Evolutionary conservation across 2,797 vertebrate species (phyloP).

Genomic region (Pangasius macronema): DNA sequence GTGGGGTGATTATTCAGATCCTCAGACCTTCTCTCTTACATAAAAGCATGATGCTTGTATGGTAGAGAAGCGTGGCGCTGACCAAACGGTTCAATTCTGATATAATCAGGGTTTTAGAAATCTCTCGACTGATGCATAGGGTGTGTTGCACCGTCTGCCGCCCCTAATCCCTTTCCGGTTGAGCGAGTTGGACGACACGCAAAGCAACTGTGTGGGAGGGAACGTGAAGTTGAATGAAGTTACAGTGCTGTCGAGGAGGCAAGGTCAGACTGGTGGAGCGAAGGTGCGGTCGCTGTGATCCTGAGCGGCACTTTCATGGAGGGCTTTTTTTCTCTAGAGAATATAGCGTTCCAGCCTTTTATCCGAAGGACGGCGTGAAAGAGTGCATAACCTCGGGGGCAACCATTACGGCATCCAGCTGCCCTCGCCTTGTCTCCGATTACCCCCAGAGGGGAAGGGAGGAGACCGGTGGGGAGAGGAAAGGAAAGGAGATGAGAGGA

Average conservation of each 20-base stretch:
- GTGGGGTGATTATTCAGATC: constrained; percentile 19
- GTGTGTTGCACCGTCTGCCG: too few relatives aligned
- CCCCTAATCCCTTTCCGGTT: too few relatives aligned
- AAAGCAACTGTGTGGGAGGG: constrained; percentile 8
- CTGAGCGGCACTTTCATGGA: constrained; percentile 37
- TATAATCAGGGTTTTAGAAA: constrained; percentile 32
- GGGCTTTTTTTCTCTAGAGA: constrained; percentile 30
- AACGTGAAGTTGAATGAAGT: neutral
- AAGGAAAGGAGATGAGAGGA: neutral
- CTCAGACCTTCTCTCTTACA: constrained; percentile 33
- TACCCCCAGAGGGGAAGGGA: constrained; percentile 39
- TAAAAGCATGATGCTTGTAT: constrained; percentile 36
- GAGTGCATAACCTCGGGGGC: constrained; percentile 43
- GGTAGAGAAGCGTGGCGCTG: neutral
- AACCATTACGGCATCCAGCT: constrained; percentile 47
- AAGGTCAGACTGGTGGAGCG: constrained; percentile 50
- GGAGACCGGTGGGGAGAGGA: constrained; percentile 21
- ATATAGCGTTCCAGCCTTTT: constrained; percentile 36
- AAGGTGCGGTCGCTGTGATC: constrained; percentile 36
- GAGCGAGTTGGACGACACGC: too few relatives aligned
- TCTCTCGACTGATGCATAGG: too few relatives aligned
- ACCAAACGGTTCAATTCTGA: constrained; percentile 23
- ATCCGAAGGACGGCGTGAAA: constrained; percentile 39
- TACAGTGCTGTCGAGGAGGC: constrained; percentile 20
- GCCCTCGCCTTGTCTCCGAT: constrained; percentile 74